These are phyloP conservation scores for Drosophila infuscata DNA, from an alignment of 2,888 invertebrate genomes.

Conservation along the genomic window DNA sequence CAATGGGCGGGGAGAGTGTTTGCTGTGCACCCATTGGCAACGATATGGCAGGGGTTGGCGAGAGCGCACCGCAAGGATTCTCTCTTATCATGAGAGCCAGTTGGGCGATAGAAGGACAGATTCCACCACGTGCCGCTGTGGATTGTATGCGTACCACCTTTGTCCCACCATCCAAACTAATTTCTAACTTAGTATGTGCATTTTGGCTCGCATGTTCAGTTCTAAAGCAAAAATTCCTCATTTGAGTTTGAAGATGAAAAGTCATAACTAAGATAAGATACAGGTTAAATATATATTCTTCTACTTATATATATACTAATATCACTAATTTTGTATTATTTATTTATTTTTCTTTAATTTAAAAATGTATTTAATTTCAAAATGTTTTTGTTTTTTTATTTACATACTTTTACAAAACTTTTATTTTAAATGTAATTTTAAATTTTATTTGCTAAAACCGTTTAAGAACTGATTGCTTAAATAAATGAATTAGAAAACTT, in stretches of 20 bases:
- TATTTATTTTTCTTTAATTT: too few species aligned
- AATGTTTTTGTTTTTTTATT: neutral
- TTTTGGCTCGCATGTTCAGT: neutral
- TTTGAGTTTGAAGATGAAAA: neutral
- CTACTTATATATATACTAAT: neutral
- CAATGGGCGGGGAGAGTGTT: constrained; percentile 45
- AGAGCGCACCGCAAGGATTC: constrained; percentile 30
- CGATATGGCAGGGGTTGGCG: constrained; percentile 45
- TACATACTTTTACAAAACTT: neutral
- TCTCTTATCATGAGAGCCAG: constrained; percentile 8
- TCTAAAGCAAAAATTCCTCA: neutral
- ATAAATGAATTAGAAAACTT: neutral
- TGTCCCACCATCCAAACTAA: neutral
- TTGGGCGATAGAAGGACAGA: constrained; percentile 40
- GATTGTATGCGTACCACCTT: constrained; percentile 8
- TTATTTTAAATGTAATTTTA: neutral
- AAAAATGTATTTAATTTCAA: neutral
- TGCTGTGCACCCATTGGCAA: constrained; percentile 72
- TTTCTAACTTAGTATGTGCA: neutral
- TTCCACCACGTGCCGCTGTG: constrained; percentile 78
- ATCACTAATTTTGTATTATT: neutral
- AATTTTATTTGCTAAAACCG: neutral
- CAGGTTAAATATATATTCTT: neutral
- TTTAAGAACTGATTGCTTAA: too few species aligned
- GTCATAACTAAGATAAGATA: neutral